Evolutionary conservation across 2,113 vertebrate species (phyloP).

Genomic region (Rousettus leschenaultii): DNA sequence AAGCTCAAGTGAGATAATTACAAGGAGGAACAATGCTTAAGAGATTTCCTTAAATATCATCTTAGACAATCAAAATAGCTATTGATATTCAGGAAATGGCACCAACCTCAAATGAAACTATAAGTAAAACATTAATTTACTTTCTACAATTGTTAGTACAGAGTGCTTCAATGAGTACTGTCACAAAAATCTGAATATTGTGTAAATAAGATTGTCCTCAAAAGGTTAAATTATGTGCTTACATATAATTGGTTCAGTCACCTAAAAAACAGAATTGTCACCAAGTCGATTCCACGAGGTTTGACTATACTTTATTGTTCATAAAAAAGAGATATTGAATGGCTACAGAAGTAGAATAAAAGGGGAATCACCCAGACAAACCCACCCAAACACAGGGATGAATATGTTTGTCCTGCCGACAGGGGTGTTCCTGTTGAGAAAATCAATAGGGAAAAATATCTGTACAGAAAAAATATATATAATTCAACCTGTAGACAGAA

Average conservation of each 20-base stretch:
- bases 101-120: neutral
- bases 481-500: neutral
- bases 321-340: neutral
- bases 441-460: neutral
- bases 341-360: neutral
- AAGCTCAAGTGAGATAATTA: conserved; percentile 33
- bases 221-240: conserved; percentile 12
- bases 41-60: neutral
- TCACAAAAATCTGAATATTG: conserved; percentile 5
- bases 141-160: neutral
- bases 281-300: neutral
- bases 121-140: conserved; percentile 34
- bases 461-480: neutral
- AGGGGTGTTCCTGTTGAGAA: neutral
- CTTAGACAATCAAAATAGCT: neutral
- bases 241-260: neutral
- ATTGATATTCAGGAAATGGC: conserved; percentile 11
- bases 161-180: neutral
- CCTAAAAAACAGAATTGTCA: conserved; percentile 14
- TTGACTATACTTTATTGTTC: neutral
- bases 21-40: conserved; percentile 15
- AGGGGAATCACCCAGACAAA: neutral
- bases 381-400: neutral
- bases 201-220: neutral
- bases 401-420: neutral